These are phyloP conservation scores for Drosophila hamatofila DNA, from an alignment of 2,888 invertebrate species.

Conservation along the genomic window DNA sequence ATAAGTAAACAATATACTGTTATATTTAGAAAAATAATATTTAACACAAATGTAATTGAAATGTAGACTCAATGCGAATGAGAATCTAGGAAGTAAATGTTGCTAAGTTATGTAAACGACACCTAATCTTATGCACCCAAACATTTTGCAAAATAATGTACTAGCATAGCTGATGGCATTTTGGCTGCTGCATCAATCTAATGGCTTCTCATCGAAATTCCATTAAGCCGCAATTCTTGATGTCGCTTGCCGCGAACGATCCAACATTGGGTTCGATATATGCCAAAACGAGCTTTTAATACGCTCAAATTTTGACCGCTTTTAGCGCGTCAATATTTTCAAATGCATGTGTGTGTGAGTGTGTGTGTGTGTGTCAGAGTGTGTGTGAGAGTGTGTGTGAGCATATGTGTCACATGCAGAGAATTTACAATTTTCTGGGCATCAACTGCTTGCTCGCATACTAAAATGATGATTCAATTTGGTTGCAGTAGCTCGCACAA, in stretches of 20 bases:
- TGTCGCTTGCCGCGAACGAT: constrained; percentile 52
- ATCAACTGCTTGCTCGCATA: constrained; percentile 3
- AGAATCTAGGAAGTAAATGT: no score
- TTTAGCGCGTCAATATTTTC: constrained; percentile 61
- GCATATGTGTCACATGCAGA: constrained; percentile 32
- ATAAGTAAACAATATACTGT: no score
- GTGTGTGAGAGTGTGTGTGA: background rate
- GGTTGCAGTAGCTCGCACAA: constrained; percentile 53
- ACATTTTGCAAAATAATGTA: background rate
- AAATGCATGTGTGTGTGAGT: constrained; percentile 40
- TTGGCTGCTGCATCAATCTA: constrained; percentile 1
- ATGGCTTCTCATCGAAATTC: constrained; percentile 61
- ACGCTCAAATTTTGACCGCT: constrained; percentile 25
- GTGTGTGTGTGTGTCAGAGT: background rate
- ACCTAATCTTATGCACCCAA: no score
- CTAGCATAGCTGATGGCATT: background rate
- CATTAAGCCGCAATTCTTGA: constrained; percentile 64
- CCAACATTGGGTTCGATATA: constrained; percentile 44
- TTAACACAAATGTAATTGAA: no score
- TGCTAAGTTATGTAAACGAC: no score
- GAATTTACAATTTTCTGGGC: background rate
- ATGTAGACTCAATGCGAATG: no score
- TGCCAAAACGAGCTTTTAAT: constrained; percentile 73
- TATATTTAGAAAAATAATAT: no score
- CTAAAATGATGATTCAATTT: constrained; percentile 68